A percentile compares a stretch with the other conserved stretches of the same genome.
phyloP scores from a whole-genome alignment of 2,113 vertebrate species.

The Rhegmatorhina hoffmannsi region DNA sequence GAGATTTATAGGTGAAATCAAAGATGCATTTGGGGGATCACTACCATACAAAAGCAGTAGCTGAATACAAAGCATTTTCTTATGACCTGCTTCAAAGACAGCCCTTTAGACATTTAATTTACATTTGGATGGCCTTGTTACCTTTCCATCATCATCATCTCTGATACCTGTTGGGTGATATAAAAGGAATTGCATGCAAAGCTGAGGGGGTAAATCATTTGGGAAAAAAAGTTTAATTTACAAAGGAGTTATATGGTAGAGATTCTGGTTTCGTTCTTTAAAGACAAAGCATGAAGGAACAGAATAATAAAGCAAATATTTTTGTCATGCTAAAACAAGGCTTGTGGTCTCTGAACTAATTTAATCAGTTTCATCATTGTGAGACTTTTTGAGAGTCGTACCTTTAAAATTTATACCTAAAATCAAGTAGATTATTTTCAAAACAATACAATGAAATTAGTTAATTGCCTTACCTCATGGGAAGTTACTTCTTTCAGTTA shows the following conservation, averaged over 20 bases:
- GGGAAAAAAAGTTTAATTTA: background rate
- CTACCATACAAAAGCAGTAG: conserved; percentile 55
- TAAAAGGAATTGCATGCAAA: conserved; percentile 41
- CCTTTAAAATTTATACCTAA: conserved; percentile 51
- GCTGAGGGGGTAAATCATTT: background rate
- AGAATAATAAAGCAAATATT: conserved; percentile 46
- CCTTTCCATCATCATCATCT: conserved; percentile 50
- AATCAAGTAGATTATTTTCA: conserved; percentile 70
- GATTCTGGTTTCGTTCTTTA: background rate
- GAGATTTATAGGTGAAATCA: conserved; percentile 39
- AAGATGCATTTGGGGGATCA: conserved; percentile 65
- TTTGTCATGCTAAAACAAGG: conserved; percentile 20
- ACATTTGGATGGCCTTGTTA: conserved; percentile 67
- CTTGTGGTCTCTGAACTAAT: conserved; percentile 34
- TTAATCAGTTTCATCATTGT: conserved; percentile 11
- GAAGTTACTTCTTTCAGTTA: conserved; percentile 51
- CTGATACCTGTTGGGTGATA: conserved; percentile 10
- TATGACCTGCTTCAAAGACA: conserved; percentile 45
- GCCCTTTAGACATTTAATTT: conserved; percentile 23
- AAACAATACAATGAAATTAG: conserved; percentile 72
- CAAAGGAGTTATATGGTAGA: background rate
- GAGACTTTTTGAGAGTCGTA: background rate
- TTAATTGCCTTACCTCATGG: conserved; percentile 74
- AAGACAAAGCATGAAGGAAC: conserved; percentile 22
- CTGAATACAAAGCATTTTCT: conserved; percentile 57